Evolutionary conservation across 2,113 vertebrate genomes (phyloP).

Genomic region (Candoia aspera): DNA sequence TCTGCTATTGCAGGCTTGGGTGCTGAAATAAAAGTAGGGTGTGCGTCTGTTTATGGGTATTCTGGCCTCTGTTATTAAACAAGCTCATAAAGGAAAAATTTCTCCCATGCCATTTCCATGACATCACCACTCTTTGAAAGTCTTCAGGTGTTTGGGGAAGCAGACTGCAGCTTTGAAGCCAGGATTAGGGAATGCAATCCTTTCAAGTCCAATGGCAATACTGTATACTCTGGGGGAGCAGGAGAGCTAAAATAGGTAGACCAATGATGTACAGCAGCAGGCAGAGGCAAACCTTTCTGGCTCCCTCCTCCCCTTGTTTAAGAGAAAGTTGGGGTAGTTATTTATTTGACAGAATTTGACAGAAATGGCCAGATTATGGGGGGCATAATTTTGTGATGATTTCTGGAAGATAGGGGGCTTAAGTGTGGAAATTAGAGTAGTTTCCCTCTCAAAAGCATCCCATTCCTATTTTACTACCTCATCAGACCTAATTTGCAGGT

Average conservation of each 20-base stretch:
- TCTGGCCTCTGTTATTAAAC: background rate
- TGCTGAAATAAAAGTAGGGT: background rate
- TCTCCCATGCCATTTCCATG: background rate
- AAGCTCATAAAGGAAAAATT: background rate
- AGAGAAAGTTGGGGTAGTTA: background rate
- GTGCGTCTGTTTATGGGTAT: background rate
- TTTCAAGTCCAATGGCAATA: background rate
- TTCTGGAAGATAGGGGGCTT: background rate
- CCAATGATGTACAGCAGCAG: background rate
- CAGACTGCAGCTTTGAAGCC: background rate
- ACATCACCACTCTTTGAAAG: background rate
- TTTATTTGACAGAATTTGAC: background rate
- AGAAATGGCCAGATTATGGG: background rate
- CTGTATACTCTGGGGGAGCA: background rate
- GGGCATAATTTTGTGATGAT: background rate
- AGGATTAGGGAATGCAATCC: background rate
- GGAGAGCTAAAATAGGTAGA: background rate
- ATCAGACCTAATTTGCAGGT: background rate
- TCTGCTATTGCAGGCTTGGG: background rate
- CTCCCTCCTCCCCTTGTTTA: background rate
- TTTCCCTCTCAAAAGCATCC: background rate
- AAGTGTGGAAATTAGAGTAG: background rate
- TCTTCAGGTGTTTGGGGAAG: background rate
- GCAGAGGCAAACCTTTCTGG: background rate
- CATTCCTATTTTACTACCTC: background rate